These are phyloP conservation scores for Toxotes chatareus DNA, from an alignment of 2,113 vertebrate genomes.

Conservation along the genomic window DNA sequence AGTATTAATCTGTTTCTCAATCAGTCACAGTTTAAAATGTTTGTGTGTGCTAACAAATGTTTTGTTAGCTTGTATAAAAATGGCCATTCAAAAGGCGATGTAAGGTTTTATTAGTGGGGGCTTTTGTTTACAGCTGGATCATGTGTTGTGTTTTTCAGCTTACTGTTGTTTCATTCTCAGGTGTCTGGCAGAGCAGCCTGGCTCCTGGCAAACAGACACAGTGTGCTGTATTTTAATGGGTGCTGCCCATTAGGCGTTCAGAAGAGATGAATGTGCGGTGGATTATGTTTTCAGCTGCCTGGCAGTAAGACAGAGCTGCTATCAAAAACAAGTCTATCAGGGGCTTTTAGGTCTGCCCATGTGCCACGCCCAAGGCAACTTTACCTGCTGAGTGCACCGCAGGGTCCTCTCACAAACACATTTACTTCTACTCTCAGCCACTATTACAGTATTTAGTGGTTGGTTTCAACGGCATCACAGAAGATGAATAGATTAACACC, in stretches of 20 bases:
- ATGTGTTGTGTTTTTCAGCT: neutral
- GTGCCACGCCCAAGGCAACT: conserved; percentile 29
- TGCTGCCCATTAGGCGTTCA: conserved; percentile 45
- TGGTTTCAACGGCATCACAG: conserved; percentile 25
- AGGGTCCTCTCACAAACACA: conserved; percentile 39
- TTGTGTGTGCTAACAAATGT: neutral
- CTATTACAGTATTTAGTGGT: conserved; percentile 17
- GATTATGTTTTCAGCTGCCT: conserved; percentile 54
- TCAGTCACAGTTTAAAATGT: neutral
- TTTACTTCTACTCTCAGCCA: conserved; percentile 39
- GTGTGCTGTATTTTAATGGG: conserved; percentile 31
- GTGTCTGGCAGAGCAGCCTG: conserved; percentile 7
- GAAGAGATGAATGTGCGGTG: conserved; percentile 52
- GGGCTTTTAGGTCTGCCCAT: conserved; percentile 51
- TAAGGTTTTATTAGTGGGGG: neutral
- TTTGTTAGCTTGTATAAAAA: neutral
- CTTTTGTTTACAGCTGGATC: conserved; percentile 8
- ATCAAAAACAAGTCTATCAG: conserved; percentile 35
- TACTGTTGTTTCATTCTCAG: conserved; percentile 5
- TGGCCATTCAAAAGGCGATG: neutral
- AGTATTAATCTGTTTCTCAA: neutral
- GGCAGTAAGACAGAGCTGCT: conserved; percentile 56
- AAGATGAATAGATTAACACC: conserved; percentile 15
- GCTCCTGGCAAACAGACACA: conserved; percentile 29
- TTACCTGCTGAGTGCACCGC: conserved; percentile 49